A percentile compares a stretch with the other conserved stretches of the same genome.
phyloP scores from a whole-genome alignment of 2,797 vertebrate genomes.

The Trachops cirrhosus region DNA sequence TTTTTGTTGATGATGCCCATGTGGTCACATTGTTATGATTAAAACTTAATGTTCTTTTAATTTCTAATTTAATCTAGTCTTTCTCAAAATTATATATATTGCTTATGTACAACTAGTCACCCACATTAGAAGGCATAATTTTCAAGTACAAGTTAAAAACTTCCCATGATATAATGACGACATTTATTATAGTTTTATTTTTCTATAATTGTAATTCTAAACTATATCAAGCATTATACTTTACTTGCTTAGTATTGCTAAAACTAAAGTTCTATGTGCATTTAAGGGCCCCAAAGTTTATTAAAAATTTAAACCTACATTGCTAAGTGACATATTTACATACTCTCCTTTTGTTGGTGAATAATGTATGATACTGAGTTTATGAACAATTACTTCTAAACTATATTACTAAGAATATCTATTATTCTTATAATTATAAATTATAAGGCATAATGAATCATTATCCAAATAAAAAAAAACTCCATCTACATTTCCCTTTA shows the following conservation, averaged over 20 bases:
- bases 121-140: background rate
- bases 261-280: background rate
- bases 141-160: background rate
- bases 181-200: background rate
- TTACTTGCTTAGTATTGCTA: background rate
- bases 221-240: conserved; percentile 10
- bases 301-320: conserved; percentile 28
- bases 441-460: conserved; percentile 26
- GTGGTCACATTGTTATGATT: background rate
- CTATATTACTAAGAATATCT: background rate
- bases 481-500: background rate
- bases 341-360: background rate
- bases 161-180: background rate
- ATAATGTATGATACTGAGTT: background rate
- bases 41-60: background rate
- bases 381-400: conserved; percentile 26
- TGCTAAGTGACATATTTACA: background rate
- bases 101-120: background rate
- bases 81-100: background rate
- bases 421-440: conserved; percentile 1
- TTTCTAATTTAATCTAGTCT: background rate
- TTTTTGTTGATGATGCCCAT: background rate
- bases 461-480: conserved; percentile 12
- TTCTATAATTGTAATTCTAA: conserved; percentile 23
- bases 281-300: background rate